Base-by-base conservation (phyloP, 2,888 invertebrate genomes). In the Timema cristinae region DNA sequence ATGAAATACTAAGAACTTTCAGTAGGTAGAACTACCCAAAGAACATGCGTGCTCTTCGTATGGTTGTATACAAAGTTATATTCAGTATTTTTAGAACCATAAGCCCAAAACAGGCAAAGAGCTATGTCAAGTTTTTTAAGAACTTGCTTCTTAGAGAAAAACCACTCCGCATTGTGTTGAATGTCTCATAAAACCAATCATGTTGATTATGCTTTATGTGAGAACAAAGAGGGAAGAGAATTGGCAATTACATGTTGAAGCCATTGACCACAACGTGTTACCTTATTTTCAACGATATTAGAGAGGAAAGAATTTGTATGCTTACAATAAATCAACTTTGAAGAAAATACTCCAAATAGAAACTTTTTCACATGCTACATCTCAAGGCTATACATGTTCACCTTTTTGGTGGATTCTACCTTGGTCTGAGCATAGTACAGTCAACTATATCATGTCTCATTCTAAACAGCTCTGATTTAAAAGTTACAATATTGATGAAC, bases 121-220 rank as follows among this genome's bases (percentile, higher is more conserved):
- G 13, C 56, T 56, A 56, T 7, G 13, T 13, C 16, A 13, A 7
- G 13, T 56, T 16, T 15, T 56, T 6, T 13, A 56, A 56, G 10
- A 7, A 7, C 13, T 56, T 15, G 13, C 56, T 6, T 16, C 16
- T 13, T 15, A 56, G 56, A 56, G 56, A 13, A 56, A 56, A 56
- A 56, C 56, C 13, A 15, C n/a, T 16, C 13, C 6, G 11, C 56
- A 15, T 7, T 56, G 56, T 13, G 56, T 56, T 56, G 56, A 56
- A 7, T 56, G 56, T 56, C 56, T 56, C 6, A 13, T 56, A 7
- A 56, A 6, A 56, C 56, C 56, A 7, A 10, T 56, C 56, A 7
- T 56, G n/a, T 16, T 56, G 16, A 56, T 56, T 7, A 52, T 52
- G 52, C 52, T 52, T 11, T 56, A 56, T 56, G 56, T 56, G 56